Evolutionary conservation across 35 echinoderm and acorn worm genomes (phyloP).

Genomic region (Ptychodera flava): DNA sequence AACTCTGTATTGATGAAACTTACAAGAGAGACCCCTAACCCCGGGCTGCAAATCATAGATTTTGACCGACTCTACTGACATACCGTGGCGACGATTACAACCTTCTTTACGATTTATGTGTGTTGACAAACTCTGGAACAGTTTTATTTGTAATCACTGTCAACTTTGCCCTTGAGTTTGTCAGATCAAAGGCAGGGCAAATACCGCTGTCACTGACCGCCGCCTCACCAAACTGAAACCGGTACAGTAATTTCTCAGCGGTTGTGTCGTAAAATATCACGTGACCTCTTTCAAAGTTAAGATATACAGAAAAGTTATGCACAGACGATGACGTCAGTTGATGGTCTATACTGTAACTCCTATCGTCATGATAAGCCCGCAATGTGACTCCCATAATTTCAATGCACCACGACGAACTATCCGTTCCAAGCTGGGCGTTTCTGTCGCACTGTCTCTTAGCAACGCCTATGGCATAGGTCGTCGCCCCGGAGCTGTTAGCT

Average conservation of each 20-base stretch:
- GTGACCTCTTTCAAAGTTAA: neutral
- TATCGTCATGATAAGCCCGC: neutral
- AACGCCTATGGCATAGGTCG: neutral
- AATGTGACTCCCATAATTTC: neutral
- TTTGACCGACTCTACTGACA: no score
- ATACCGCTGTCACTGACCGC: neutral
- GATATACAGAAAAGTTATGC: neutral
- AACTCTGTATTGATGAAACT: no score
- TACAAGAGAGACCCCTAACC: no score
- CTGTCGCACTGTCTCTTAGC: neutral
- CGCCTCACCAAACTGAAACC: neutral
- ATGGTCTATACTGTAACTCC: neutral
- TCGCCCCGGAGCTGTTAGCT: neutral
- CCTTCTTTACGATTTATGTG: no score
- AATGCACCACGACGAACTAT: neutral
- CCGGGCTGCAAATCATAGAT: no score
- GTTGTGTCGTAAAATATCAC: neutral
- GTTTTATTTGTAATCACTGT: neutral
- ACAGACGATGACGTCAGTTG: neutral
- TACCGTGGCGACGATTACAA: no score
- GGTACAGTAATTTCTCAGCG: neutral
- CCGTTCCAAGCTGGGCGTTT: neutral
- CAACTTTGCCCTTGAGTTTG: neutral
- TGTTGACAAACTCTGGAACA: neutral
- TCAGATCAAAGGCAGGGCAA: neutral